Percentiles rank a stretch among this genome's conserved stretches.
These are phyloP conservation scores for Cantharis rufa DNA, from an alignment of 2,888 invertebrate species.

Conservation along the genomic window DNA sequence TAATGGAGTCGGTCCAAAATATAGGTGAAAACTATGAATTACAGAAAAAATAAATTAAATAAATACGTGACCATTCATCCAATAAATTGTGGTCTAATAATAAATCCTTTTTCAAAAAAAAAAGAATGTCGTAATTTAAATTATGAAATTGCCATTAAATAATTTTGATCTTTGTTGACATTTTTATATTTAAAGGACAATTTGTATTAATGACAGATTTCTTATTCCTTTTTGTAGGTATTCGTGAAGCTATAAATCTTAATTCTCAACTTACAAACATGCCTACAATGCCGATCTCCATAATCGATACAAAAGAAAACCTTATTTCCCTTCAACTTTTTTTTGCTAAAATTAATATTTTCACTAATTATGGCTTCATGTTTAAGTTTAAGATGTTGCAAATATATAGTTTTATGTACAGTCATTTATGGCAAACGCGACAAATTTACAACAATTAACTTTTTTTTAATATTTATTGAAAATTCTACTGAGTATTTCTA, in stretches of 20 bases:
- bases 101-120: background rate
- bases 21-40: background rate
- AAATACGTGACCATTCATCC: too few relatives aligned
- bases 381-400: too few relatives aligned
- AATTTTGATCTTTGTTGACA: background rate
- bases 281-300: background rate
- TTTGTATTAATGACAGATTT: background rate
- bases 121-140: background rate
- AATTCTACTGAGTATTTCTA: too few relatives aligned
- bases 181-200: background rate
- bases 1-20: background rate
- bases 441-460: too few relatives aligned
- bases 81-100: background rate
- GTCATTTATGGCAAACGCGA: too few relatives aligned
- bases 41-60: background rate
- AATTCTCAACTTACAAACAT: background rate
- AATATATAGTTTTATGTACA: too few relatives aligned
- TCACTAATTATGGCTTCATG: background rate
- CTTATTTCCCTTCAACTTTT: background rate
- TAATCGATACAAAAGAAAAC: background rate
- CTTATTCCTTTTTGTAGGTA: background rate
- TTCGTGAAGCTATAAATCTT: background rate
- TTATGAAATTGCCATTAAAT: background rate
- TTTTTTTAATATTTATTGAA: too few relatives aligned
- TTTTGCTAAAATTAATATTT: background rate